Conservation (phyloP, 2,797 vertebrate genomes). For the Pteropus rufus region DNA sequence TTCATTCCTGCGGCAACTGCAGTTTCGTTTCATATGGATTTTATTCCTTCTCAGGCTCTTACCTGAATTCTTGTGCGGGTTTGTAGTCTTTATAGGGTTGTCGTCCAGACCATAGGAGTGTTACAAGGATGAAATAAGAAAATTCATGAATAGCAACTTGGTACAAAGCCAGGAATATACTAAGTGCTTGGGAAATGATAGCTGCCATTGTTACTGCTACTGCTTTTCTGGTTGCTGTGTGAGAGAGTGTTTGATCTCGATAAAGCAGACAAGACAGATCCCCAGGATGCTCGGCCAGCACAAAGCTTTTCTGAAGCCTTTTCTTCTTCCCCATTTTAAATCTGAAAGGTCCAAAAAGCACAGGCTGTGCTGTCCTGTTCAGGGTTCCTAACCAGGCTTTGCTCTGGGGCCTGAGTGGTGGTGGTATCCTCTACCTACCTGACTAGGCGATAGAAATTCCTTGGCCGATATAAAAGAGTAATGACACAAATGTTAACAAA, state of each 20-base stretch:
- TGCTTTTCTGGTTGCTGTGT: neutral
- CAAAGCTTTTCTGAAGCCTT: neutral
- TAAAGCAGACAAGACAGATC: neutral
- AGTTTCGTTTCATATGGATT: neutral
- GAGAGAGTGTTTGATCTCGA: neutral
- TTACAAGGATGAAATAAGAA: neutral
- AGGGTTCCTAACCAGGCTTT: neutral
- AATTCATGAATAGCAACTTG: neutral
- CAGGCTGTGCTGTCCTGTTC: neutral
- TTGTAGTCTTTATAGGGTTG: neutral
- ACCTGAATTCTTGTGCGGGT: neutral
- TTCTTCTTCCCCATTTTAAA: neutral
- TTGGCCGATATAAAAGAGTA: neutral
- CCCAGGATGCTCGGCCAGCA: neutral
- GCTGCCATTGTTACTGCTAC: neutral
- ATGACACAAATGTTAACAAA: conserved; percentile 21
- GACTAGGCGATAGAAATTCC: neutral
- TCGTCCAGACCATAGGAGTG: neutral
- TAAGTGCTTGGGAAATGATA: neutral
- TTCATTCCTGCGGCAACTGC: neutral
- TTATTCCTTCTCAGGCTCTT: neutral
- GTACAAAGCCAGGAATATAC: neutral
- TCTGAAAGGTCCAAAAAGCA: neutral
- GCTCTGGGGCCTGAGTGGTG: neutral
- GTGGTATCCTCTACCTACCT: neutral